Percentiles rank a stretch among this genome's conserved stretches.
phyloP scores from a whole-genome alignment of 2,113 vertebrate genomes.

The Fregetta grallaria region DNA sequence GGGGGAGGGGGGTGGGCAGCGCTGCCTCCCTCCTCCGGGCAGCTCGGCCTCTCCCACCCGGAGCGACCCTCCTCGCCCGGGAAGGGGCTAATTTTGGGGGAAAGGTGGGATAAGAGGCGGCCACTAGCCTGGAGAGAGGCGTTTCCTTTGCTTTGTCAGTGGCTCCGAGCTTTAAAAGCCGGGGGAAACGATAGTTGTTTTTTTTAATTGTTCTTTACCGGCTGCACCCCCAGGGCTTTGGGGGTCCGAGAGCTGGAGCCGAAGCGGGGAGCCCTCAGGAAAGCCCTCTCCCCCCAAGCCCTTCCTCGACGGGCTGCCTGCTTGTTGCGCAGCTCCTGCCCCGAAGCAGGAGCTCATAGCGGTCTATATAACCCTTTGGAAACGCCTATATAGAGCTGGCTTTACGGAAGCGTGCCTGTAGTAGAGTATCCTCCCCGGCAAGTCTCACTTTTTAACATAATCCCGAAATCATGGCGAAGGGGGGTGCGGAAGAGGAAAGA shows the following conservation, averaged over 20 bases:
- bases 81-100: background rate
- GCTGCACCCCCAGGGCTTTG: background rate
- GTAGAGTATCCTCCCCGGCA: background rate
- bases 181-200: background rate
- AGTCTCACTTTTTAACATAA: background rate
- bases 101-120: background rate
- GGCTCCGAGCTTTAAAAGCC: background rate
- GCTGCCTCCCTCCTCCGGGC: background rate
- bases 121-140: background rate
- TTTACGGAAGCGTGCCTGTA: background rate
- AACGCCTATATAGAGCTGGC: background rate
- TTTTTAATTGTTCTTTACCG: background rate
- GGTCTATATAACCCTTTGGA: background rate
- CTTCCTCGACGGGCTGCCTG: background rate
- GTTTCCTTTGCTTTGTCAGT: background rate
- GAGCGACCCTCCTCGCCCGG: no score
- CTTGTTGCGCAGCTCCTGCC: conserved; percentile 1
- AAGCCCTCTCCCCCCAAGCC: background rate
- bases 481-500: background rate
- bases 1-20: no score
- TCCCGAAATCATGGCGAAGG: background rate
- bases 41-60: background rate
- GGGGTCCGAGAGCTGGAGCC: background rate
- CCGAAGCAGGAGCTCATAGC: background rate
- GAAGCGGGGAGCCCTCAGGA: background rate